Evolutionary conservation across 2,113 vertebrate species (phyloP), one percentile per base, ranked within the genome.

Genomic region (Pelmatolapia mariae): DNA sequence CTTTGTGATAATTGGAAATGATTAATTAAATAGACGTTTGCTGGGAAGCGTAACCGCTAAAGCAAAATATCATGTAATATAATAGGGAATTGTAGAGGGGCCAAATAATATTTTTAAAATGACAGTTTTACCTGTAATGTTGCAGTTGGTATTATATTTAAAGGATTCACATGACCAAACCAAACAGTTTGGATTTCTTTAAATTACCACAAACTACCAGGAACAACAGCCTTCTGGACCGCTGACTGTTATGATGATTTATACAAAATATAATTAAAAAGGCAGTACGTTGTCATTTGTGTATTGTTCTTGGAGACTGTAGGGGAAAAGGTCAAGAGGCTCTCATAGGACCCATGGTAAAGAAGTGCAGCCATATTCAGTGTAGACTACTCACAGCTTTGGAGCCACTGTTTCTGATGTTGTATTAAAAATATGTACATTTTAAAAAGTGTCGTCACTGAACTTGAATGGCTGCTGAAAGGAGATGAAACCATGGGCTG

Each of bases 301-400:
- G 0, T 50, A 29, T 47, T 50, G 16, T 68, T 38, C 10, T 31
- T 8, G 15, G 43, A n/a, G 6, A 29, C 43, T 78, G 10, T 29
- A 29, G 9, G 40, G 6, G n/a, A 76, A 47, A 76, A 3, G 24
- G 40, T 76, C 1, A 76, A 76, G 43, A 76, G 24, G 43, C 43
- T 76, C 2, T 50, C 1, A 5, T 3, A 31, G 10, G 43, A 18
- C 43, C 16, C 16, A 29, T 50, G 24, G 9, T 50, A 78, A 76
- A 76, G 6, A 76, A 31, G 24, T 50, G 0, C 1, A n/a, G 24
- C 45, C 0, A 47, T 78, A 12, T 50, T 50, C 0, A 0, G 9
- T 13, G 10, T 8, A 1, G 71, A 8, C 16, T 76, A 29, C 24
- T 50, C 43, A 76, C 3, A 76, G 5, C 40, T 19, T 47, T 76